Evolutionary conservation across 2,888 invertebrate species (phyloP).

Genomic region (Blera fallax): DNA sequence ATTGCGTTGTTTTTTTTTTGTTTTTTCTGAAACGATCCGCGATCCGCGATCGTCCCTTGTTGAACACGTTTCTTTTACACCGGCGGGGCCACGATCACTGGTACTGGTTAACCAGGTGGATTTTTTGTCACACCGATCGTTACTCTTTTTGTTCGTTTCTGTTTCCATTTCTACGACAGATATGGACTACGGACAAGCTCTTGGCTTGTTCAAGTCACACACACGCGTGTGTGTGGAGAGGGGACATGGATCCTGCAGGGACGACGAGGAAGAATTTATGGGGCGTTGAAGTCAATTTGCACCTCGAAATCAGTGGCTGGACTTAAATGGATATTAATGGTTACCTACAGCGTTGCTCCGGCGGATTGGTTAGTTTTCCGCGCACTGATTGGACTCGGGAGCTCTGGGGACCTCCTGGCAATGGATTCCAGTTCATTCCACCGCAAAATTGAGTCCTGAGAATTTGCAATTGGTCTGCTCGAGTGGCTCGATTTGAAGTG

Average conservation of each 20-base stretch:
- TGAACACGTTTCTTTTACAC: conserved; percentile 59
- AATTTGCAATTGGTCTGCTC: conserved; percentile 61
- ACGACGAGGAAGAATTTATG: conserved; percentile 70
- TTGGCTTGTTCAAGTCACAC: conserved; percentile 51
- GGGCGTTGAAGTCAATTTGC: conserved; percentile 74
- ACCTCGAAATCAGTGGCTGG: conserved; percentile 69
- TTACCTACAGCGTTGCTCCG: conserved; percentile 62
- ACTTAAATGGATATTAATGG: conserved; percentile 73
- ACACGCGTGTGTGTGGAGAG: conserved; percentile 1
- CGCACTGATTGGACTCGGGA: conserved; percentile 69
- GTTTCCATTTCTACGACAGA: conserved; percentile 39
- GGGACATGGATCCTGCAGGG: not conserved
- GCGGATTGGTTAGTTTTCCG: conserved; percentile 60
- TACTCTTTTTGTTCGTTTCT: not conserved
- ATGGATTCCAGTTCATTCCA: conserved; percentile 52
- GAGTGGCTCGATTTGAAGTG: conserved; percentile 42
- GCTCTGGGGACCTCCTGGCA: conserved; percentile 44
- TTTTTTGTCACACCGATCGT: conserved; percentile 52
- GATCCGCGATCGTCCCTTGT: conserved; percentile 59
- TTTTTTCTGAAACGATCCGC: conserved; percentile 24
- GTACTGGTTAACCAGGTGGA: conserved; percentile 54
- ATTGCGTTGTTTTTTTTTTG: conserved; percentile 16
- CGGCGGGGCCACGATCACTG: conserved; percentile 44
- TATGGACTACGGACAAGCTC: conserved; percentile 66
- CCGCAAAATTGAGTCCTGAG: conserved; percentile 70